Percentiles rank a stretch among this genome's conserved stretches.
phyloP scores from a whole-genome alignment of 2,797 vertebrate genomes.

The Artibeus jamaicensis region DNA sequence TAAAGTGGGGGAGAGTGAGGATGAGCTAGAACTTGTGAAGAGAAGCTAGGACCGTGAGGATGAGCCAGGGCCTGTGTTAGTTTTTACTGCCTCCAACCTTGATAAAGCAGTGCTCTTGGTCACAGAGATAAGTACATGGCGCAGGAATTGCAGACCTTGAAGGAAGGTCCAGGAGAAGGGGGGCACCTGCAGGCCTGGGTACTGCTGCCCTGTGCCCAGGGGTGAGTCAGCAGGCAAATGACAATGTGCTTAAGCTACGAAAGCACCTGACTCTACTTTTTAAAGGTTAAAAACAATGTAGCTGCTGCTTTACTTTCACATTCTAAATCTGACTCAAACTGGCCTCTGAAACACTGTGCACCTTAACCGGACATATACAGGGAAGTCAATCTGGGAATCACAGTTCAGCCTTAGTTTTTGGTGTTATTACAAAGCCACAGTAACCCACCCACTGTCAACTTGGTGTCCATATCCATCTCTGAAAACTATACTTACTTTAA shows the following conservation, averaged over 20 bases:
- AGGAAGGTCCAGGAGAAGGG: not conserved
- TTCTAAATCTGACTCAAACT: not conserved
- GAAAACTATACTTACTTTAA: not conserved
- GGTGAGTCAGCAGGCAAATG: not conserved
- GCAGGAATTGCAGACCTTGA: not conserved
- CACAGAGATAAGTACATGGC: not conserved
- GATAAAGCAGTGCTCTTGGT: not conserved
- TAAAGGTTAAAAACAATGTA: not conserved
- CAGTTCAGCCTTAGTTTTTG: not conserved
- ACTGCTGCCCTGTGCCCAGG: not conserved
- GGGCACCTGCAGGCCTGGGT: not conserved
- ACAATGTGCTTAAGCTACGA: not conserved
- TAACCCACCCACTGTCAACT: not conserved
- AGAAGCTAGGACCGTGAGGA: not conserved
- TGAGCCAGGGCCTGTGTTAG: not conserved
- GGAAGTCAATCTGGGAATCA: not conserved
- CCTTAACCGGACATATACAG: not conserved
- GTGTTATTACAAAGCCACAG: not conserved
- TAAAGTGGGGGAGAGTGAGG: not conserved
- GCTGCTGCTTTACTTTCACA: not conserved
- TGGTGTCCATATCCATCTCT: not conserved
- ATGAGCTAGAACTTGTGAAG: not conserved
- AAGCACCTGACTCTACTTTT: not conserved
- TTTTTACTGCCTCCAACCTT: not conserved
- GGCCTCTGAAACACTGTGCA: not conserved